Evolutionary conservation across 2,888 invertebrate genomes (phyloP).

Genomic region (Chironomus tentans): DNA sequence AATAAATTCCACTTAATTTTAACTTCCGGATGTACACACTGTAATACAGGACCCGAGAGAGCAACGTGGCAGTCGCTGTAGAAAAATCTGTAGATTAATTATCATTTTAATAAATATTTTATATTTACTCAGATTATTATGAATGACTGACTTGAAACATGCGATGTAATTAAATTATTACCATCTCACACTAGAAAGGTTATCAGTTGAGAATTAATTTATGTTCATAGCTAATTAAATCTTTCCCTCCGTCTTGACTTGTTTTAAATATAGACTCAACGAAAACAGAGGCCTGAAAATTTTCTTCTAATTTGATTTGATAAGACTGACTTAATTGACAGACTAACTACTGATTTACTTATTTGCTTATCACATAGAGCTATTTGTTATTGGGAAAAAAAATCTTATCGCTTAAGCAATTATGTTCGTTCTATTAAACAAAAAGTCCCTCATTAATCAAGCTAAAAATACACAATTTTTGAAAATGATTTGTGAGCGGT

Average conservation of each 20-base stretch:
- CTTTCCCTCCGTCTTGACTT: neutral
- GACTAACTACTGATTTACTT: neutral
- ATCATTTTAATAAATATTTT: neutral
- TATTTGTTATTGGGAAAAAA: neutral
- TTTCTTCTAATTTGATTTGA: neutral
- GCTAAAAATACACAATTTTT: neutral
- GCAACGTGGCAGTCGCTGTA: neutral
- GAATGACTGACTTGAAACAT: neutral
- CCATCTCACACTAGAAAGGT: neutral
- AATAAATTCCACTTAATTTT: neutral
- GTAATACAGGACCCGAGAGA: too few species aligned
- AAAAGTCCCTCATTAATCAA: neutral
- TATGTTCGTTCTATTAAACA: neutral
- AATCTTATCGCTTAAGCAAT: neutral
- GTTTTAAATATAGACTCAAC: too few species aligned
- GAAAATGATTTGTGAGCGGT: neutral
- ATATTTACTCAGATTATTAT: neutral
- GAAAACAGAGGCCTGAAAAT: neutral
- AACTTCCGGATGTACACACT: neutral
- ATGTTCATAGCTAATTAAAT: neutral
- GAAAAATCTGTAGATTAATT: neutral
- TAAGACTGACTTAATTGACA: neutral
- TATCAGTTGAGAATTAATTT: neutral
- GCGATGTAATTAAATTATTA: neutral
- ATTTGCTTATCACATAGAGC: neutral